These are phyloP conservation scores for Chlamydotis undulata DNA, from an alignment of 2,113 vertebrate genomes.

Conservation along the genomic window DNA sequence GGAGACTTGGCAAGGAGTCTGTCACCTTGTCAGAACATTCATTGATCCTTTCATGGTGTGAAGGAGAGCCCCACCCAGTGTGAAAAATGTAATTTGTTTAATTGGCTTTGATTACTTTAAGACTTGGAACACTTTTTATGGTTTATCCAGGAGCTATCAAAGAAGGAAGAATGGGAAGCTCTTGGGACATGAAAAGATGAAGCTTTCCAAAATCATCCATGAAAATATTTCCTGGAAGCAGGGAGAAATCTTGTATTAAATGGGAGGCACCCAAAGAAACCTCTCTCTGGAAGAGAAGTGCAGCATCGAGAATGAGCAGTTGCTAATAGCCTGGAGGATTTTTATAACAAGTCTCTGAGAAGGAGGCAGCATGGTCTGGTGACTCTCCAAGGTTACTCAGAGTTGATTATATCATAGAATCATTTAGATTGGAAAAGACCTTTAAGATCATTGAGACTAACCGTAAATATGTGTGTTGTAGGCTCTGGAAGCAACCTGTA, in stretches of 20 bases:
- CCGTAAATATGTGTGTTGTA: rapidly evolving
- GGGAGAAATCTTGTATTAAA: neutral
- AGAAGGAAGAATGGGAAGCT: neutral
- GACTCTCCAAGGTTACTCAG: neutral
- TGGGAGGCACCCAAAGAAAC: neutral
- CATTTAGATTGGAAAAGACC: too few relatives aligned
- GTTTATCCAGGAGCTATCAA: neutral
- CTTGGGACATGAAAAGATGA: neutral
- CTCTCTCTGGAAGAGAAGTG: neutral
- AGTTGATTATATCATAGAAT: neutral
- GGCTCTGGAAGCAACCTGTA: neutral
- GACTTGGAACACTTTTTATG: neutral
- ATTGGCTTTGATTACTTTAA: slow-evolving; percentile 30
- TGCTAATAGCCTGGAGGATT: neutral
- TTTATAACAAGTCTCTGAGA: neutral
- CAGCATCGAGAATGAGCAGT: neutral
- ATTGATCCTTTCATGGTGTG: neutral
- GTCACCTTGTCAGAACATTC: neutral
- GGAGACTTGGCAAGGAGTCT: neutral
- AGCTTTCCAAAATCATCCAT: neutral
- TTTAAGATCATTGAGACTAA: too few relatives aligned
- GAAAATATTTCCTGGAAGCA: neutral
- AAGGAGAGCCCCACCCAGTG: neutral
- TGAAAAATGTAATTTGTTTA: neutral
- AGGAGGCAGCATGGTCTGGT: neutral